Evolutionary conservation across 2,888 invertebrate genomes (phyloP), one percentile per base, ranked within the genome.

Genomic region (Ctenicera cuprea): DNA sequence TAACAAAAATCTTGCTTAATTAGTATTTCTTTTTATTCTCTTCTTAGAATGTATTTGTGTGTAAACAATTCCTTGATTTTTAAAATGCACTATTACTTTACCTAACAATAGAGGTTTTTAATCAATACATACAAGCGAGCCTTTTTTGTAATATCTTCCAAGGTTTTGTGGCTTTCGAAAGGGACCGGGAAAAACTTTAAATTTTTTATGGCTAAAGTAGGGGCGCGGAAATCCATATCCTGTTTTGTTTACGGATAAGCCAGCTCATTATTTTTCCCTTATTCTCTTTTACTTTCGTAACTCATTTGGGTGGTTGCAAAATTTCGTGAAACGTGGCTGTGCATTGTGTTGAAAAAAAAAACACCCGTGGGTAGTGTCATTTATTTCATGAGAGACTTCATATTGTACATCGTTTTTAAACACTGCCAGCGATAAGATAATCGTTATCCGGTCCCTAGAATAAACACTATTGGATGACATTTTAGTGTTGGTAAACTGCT

Each of bases 341-440:
- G 33, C 33, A 33, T 33, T 33, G 8, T 33, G 33, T 26, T 26
- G 26, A 26, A 9, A 33, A 33, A 33, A 33, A 5, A 33, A 33
- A 9, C 33, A 33, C 8, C 26, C 26, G 26, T 26, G 26, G 2
- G 26, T 26, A 26, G 9, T 9, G 7, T 33, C 33, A 8, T 9
- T 33, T 9, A 9, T 33, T 41, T 14, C n/a, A 14, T 41, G 14
- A n/a, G 14, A 8, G 41, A 59, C 59, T 37, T 59, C 8, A 37
- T 59, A 16, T n/a, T 14, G 14, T 41, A 41, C 41, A n/a, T 41
- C 1, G 41, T 41, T 64, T 64, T 65, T 50, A 52, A 65, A 50
- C 11, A 37, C 37, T 37, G 16, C 22, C 16, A 26, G n/a, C n/a
- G 50, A 54, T 66, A 43, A 33, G 66, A 57, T 57, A 57, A 37